Evolutionary conservation across 2,797 vertebrate species (phyloP).

Genomic region (Todus mexicanus): DNA sequence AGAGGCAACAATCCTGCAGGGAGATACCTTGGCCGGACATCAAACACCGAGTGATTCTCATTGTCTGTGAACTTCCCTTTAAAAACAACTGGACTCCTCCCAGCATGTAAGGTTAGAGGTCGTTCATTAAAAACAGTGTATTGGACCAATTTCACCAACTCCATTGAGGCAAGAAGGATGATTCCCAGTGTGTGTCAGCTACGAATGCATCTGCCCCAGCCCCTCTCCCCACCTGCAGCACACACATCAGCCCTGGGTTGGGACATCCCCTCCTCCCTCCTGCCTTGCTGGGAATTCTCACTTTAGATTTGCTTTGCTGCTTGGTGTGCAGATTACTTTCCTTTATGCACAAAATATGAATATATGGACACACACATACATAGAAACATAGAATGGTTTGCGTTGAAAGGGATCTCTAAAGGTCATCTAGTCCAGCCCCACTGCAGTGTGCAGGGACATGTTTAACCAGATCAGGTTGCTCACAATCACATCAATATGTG

Average conservation of each 20-base stretch:
- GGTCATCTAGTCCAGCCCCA: too few relatives aligned
- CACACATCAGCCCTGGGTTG: neutral
- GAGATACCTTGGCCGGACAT: neutral
- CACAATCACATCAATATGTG: neutral
- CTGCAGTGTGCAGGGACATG: too few relatives aligned
- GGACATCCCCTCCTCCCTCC: neutral
- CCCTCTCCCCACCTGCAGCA: neutral
- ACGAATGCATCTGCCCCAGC: rapidly evolving
- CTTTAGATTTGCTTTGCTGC: neutral
- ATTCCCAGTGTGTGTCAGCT: neutral
- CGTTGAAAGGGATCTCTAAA: too few relatives aligned
- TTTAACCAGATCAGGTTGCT: too few relatives aligned
- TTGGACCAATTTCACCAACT: neutral
- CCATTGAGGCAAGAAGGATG: neutral
- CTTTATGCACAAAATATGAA: neutral
- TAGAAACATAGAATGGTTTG: too few relatives aligned
- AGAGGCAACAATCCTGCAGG: neutral
- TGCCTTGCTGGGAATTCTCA: neutral
- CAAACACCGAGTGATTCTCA: neutral
- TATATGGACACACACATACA: rapidly evolving
- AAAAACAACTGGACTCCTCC: neutral
- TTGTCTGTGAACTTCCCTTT: conserved; percentile 37
- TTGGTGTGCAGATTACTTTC: neutral
- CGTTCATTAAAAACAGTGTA: neutral
- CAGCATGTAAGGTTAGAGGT: neutral